A percentile compares a stretch with the other conserved stretches of the same genome.
Conservation (phyloP, 2,797 vertebrate species). For the Phoebastria nigripes region DNA sequence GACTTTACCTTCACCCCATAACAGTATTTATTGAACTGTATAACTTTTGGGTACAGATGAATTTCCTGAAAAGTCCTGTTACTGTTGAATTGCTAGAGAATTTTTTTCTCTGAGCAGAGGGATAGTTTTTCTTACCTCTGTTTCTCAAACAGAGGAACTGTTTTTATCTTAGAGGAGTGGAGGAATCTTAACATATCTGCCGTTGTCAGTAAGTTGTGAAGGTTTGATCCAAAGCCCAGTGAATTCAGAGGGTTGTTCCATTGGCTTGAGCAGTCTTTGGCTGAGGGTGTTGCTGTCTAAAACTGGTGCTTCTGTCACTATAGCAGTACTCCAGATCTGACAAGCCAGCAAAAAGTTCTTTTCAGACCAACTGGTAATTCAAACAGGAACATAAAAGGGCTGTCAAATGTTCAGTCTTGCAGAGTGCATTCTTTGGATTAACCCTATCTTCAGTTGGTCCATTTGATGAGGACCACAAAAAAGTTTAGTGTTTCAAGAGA, state of each 20-base stretch:
- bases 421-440: background rate
- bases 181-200: background rate
- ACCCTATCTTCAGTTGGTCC: background rate
- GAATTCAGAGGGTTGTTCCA: background rate
- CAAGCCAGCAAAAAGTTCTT: conserved; percentile 7
- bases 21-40: background rate
- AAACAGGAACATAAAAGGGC: background rate
- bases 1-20: background rate
- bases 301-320: background rate
- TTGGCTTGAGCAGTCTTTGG: background rate
- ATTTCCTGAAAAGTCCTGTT: background rate
- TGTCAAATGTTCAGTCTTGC: background rate
- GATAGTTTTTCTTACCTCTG: background rate
- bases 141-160: background rate
- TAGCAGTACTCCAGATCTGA: background rate
- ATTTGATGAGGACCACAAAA: background rate
- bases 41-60: background rate
- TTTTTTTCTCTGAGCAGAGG: background rate
- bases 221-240: background rate
- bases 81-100: background rate
- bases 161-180: background rate
- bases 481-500: background rate
- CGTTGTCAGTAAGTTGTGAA: background rate
- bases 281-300: conserved; percentile 1
- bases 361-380: background rate